These are phyloP conservation scores for Streptopelia turtur DNA, from an alignment of 2,797 vertebrate genomes.

Conservation along the genomic window DNA sequence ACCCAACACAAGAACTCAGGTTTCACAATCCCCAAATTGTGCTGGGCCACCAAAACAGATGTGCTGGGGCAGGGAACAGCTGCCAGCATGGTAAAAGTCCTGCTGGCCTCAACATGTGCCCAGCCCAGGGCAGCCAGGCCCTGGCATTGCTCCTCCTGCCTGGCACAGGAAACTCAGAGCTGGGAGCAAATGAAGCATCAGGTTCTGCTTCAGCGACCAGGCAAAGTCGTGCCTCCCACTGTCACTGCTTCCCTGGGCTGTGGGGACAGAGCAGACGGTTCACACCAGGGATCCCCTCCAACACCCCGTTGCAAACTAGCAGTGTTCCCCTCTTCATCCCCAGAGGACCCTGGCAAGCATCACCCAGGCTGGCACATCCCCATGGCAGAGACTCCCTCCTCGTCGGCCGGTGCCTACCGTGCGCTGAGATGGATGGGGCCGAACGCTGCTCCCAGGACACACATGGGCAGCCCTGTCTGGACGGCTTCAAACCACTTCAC, in stretches of 20 bases:
- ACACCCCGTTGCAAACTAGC: neutral
- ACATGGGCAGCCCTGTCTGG: conserved; percentile 96
- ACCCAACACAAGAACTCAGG: neutral
- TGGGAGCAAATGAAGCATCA: neutral
- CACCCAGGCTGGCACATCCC: neutral
- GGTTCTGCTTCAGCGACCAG: neutral
- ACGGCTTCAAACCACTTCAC: conserved; percentile 97
- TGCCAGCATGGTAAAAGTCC: neutral
- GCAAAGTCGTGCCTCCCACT: neutral
- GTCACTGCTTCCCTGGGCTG: neutral
- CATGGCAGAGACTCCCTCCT: neutral
- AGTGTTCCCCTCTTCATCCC: neutral
- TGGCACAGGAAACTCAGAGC: neutral
- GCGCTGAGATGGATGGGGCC: conserved; percentile 87
- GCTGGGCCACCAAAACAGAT: neutral
- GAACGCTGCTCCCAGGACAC: conserved; percentile 88
- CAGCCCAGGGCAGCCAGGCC: neutral
- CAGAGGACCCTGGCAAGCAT: neutral
- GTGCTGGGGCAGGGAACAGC: neutral
- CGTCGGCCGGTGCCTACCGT: conserved; percentile 73
- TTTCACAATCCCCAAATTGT: neutral
- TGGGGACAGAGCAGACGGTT: neutral
- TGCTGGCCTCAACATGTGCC: neutral
- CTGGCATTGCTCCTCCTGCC: neutral
- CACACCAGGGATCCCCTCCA: accelerated